Evolutionary conservation across 2,797 vertebrate genomes (phyloP).

Genomic region (Carapus acus): DNA sequence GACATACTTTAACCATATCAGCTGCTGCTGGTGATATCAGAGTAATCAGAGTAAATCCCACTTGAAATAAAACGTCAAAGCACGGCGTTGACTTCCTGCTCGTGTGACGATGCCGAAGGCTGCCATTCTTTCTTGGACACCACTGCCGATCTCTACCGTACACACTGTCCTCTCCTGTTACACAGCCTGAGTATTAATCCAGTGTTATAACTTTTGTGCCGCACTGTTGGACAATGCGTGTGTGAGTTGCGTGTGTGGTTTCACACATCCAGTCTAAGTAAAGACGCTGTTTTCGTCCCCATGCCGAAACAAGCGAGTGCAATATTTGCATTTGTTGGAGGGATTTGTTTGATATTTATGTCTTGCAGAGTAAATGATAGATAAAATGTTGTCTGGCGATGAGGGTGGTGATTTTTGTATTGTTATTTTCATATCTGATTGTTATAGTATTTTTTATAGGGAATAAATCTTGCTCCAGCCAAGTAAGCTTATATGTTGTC

Average conservation of each 20-base stretch:
- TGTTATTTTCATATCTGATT: constrained; percentile 66
- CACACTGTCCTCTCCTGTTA: too few relatives aligned
- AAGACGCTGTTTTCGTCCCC: constrained; percentile 32
- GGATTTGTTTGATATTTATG: constrained; percentile 74
- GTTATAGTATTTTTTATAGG: constrained; percentile 68
- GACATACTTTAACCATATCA: too few relatives aligned
- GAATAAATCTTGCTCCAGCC: constrained; percentile 35
- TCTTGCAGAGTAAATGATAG: constrained; percentile 30
- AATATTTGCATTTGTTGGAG: constrained; percentile 72
- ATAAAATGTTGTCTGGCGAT: constrained; percentile 35
- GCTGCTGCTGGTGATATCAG: too few relatives aligned
- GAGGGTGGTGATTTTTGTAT: constrained; percentile 60
- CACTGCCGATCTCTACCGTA: too few relatives aligned
- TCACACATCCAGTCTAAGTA: constrained; percentile 22
- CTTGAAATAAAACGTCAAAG: constrained; percentile 9
- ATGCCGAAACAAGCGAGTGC: constrained; percentile 62
- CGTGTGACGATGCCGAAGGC: constrained; percentile 24
- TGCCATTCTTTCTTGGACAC: constrained; percentile 42
- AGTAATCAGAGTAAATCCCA: constrained; percentile 24
- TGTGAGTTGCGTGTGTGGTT: constrained; percentile 26
- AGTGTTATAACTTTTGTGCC: constrained; percentile 23
- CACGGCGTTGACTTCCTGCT: too few relatives aligned
- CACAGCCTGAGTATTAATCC: constrained; percentile 32
- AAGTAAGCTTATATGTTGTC: constrained; percentile 43
- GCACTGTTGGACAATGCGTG: constrained; percentile 22